Evolutionary conservation across 1,140 invertebrate species (phyloP), one percentile per base, ranked within the genome.

Genomic region (Brachionus manjavacas): DNA sequence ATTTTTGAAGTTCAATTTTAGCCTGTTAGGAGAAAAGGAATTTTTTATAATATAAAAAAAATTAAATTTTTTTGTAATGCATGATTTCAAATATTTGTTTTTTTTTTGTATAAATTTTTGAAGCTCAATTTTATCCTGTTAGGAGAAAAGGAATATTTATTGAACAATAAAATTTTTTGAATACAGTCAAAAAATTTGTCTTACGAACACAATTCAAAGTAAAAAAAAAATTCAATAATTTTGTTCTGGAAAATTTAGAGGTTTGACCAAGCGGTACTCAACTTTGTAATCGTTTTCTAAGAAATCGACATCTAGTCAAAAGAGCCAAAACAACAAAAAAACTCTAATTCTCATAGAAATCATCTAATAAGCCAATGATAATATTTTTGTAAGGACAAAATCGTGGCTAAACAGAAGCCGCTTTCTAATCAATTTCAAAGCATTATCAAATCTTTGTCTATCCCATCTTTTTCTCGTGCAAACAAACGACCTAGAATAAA

Each of bases 381-480:
- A 60, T 35, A 35, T 60, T 60, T 60, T 55, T 60, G 8, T 60
- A 60, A 60, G 52, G 52, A 60, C 52, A 60, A 23, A 20, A 60
- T 9, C 16, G 11, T 60, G 20, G 20, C n/a, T 60, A 60, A 60
- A 60, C 52, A 60, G 52, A 20, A 7, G n/a, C 31, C 66, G 31
- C 25, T n/a, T 68, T 68, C 28, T 68, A 25, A 68, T 68, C 16
- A 11, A 68, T 68, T 35, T n/a, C 66, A 68, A 68, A 68, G 14
- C 25, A 68, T n/a, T n/a, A n/a, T 31, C 8, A 28, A 25, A 68
- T 68, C 66, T 68, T 1, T 39, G 25, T 68, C 66, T 31, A 31
- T 68, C 66, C 31, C 31, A 23, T 68, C n/a, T 68, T 68, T n/a
- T 68, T 68, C 66, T 68, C 66, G 52, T 60, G 52, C 52, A 60